Percentiles rank a stretch among this genome's conserved stretches.
These are phyloP conservation scores for Lynx canadensis DNA, from an alignment of 2,113 vertebrate genomes.

Conservation along the genomic window DNA sequence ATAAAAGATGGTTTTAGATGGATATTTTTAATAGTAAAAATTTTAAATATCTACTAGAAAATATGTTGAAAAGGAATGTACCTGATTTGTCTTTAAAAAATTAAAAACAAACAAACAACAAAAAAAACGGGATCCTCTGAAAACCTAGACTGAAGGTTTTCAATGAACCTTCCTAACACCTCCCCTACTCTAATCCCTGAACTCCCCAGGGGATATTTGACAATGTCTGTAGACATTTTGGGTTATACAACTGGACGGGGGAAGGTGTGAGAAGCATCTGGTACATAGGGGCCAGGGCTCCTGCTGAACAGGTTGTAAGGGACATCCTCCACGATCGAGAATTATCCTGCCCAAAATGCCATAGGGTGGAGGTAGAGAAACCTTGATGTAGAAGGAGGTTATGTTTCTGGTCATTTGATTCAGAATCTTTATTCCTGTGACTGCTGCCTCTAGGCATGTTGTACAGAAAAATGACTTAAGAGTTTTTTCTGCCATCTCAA, in stretches of 20 bases:
- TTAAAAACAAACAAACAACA: neutral
- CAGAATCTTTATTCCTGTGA: neutral
- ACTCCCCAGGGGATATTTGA: neutral
- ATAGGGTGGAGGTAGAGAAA: neutral
- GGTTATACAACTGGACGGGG: neutral
- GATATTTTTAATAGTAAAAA: neutral
- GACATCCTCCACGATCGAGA: fast-evolving
- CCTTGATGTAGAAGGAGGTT: neutral
- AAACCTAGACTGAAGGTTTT: neutral
- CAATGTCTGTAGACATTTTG: neutral
- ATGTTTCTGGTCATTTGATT: neutral
- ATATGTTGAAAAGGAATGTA: neutral
- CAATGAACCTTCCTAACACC: neutral
- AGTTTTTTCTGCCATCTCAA: neutral
- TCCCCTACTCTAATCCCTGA: neutral
- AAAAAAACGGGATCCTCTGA: neutral
- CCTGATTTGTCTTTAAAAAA: neutral
- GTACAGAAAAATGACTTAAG: neutral
- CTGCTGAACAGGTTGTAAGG: neutral
- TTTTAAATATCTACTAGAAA: neutral
- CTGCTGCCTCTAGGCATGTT: neutral
- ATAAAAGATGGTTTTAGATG: neutral
- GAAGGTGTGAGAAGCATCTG: neutral
- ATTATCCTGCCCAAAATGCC: neutral
- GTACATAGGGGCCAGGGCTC: neutral